Percentiles rank a stretch among this genome's conserved stretches.
phyloP scores from a whole-genome alignment of 64 coral and sea anemone species.

The Platygyra sinensis region DNA sequence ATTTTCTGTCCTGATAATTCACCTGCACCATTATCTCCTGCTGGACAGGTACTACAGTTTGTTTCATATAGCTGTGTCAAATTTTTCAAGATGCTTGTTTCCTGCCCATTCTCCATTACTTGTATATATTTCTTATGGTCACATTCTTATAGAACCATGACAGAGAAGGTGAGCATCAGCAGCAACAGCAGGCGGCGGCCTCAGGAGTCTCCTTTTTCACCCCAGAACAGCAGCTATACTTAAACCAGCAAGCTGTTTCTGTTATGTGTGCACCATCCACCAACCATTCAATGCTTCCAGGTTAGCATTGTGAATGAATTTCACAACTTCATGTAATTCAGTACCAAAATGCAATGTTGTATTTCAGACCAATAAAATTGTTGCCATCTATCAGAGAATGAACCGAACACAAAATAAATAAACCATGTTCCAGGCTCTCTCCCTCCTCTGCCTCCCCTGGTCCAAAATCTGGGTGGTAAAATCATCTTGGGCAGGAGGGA shows the following conservation, averaged over 20 bases:
- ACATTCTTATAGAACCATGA: neutral
- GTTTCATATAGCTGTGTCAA: too few species aligned
- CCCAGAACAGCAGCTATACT: conserved; percentile 51
- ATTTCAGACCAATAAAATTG: neutral
- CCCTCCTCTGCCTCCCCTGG: too few species aligned
- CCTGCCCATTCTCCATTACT: neutral
- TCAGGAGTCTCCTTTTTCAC: conserved; percentile 35
- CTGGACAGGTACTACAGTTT: conserved; percentile 19
- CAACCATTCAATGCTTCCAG: conserved; percentile 22
- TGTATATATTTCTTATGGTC: too few species aligned
- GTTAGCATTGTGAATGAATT: conserved; percentile 7
- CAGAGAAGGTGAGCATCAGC: neutral
- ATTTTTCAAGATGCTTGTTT: too few species aligned
- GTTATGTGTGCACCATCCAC: neutral
- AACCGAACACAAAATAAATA: too few species aligned
- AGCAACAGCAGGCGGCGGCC: neutral
- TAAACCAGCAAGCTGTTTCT: conserved; percentile 65
- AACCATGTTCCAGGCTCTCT: too few species aligned
- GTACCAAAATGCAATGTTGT: neutral
- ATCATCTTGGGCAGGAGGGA: too few species aligned
- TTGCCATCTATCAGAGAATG: neutral
- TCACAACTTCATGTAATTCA: neutral
- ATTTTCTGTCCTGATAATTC: conserved; percentile 63
- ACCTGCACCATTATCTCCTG: conserved; percentile 34
- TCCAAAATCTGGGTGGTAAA: too few species aligned